These are phyloP conservation scores for Pachymerium ferrugineum DNA, from an alignment of 2,888 invertebrate species.

Conservation along the genomic window DNA sequence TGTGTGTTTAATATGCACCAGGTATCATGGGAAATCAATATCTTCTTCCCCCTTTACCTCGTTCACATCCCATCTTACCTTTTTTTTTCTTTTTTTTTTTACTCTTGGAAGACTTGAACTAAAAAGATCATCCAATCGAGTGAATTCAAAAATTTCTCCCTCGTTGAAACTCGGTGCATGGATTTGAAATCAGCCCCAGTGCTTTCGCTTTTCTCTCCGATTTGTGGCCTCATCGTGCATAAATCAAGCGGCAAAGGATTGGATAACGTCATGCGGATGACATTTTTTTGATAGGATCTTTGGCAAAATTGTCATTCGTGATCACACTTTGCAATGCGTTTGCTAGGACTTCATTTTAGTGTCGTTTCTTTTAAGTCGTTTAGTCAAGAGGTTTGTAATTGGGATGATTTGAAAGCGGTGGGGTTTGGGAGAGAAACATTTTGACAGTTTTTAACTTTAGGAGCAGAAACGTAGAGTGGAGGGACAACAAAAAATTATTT, in stretches of 20 bases:
- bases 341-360: too few relatives aligned
- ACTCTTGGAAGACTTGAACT: conserved; percentile 8
- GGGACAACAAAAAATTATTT: too few relatives aligned
- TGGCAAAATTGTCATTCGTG: not conserved
- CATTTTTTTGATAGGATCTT: not conserved
- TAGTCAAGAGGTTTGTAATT: too few relatives aligned
- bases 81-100: not conserved
- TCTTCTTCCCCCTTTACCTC: not conserved
- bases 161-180: conserved; percentile 18
- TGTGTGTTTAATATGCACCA: conserved; percentile 15
- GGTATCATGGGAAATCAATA: conserved; percentile 21
- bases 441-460: too few relatives aligned
- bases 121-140: conserved; percentile 21
- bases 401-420: too few relatives aligned
- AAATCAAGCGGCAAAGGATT: not conserved
- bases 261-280: not conserved
- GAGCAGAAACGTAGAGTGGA: too few relatives aligned
- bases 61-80: conserved; percentile 7
- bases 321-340: too few relatives aligned
- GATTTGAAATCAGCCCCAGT: conserved; percentile 5
- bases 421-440: too few relatives aligned
- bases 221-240: conserved; percentile 18
- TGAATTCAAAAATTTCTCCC: conserved; percentile 15
- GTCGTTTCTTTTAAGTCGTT: too few relatives aligned
- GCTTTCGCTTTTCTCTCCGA: conserved; percentile 2